Percentiles rank a stretch among this genome's conserved stretches.
Conservation (phyloP, 2,113 vertebrate species). For the Saguinus midas region DNA sequence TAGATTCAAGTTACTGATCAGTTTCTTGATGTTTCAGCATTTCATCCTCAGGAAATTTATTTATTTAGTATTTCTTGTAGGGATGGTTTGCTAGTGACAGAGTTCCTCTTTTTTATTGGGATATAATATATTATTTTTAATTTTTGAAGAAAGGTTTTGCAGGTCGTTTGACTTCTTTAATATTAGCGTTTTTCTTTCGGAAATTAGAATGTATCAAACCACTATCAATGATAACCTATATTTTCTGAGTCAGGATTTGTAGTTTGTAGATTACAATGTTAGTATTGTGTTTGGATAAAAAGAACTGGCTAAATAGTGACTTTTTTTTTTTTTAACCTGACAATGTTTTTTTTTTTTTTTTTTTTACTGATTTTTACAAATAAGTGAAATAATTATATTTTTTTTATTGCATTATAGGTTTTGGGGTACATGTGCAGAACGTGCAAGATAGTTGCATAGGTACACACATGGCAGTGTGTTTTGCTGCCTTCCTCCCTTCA, state of each 20-base stretch:
- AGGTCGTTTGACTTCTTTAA: neutral
- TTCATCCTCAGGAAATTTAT: neutral
- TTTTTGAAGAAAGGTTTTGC: neutral
- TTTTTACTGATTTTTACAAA: no score
- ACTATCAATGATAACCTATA: neutral
- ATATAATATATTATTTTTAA: neutral
- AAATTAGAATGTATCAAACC: neutral
- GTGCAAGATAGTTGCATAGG: no score
- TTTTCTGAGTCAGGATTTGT: neutral
- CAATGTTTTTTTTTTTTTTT: no score
- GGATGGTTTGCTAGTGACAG: neutral
- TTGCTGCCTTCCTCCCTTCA: no score
- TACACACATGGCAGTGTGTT: no score
- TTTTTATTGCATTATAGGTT: no score
- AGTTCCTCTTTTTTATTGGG: neutral
- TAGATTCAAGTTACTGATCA: neutral
- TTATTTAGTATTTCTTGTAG: neutral
- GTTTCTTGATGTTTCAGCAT: neutral
- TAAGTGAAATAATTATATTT: no score
- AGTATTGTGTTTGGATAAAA: neutral
- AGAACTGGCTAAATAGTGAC: conserved; percentile 1
- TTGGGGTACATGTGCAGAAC: no score
- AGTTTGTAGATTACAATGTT: neutral
- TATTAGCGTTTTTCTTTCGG: neutral
- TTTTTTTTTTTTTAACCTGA: conserved; percentile 30